Percentiles rank a stretch among this genome's conserved stretches.
These are phyloP conservation scores for Amiota minor DNA, from an alignment of 2,888 invertebrate genomes.

Conservation along the genomic window DNA sequence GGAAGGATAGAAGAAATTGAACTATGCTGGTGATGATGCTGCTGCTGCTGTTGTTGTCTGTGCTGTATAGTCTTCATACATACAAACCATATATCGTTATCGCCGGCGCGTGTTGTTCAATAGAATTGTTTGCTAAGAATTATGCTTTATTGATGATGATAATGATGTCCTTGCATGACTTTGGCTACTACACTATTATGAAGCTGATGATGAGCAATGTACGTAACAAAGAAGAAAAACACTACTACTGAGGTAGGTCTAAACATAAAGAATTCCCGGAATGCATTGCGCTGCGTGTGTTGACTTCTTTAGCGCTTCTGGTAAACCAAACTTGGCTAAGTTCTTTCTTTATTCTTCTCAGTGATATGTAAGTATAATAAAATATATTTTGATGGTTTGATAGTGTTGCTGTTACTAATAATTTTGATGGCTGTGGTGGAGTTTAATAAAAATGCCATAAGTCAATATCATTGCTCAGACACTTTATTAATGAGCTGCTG, in stretches of 20 bases:
- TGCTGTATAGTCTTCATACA: background rate
- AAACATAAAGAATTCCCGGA: slow-evolving; percentile 62
- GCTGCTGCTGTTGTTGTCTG: background rate
- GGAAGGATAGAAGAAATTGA: too few species aligned
- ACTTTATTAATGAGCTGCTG: slow-evolving; percentile 21
- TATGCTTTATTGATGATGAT: slow-evolving; percentile 69
- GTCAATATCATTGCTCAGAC: slow-evolving; percentile 56
- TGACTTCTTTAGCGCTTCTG: slow-evolving; percentile 9
- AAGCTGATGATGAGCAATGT: background rate
- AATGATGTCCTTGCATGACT: slow-evolving; percentile 62
- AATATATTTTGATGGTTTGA: too few species aligned
- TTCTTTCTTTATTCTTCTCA: too few species aligned
- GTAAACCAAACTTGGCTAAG: background rate
- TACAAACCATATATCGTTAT: slow-evolving; percentile 20
- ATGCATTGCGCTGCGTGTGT: slow-evolving; percentile 43
- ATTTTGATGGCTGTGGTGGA: background rate
- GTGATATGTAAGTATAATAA: too few species aligned
- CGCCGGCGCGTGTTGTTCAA: slow-evolving; percentile 54
- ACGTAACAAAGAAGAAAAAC: background rate
- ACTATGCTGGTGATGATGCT: too few species aligned
- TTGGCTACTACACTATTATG: slow-evolving; percentile 25
- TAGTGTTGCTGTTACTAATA: background rate
- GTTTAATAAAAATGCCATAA: slow-evolving; percentile 64
- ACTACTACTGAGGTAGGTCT: slow-evolving; percentile 37
- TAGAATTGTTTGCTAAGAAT: slow-evolving; percentile 68